Evolutionary conservation across 2,888 invertebrate species (phyloP), one percentile per base, ranked within the genome.

Genomic region (Cantharis flavilabris): DNA sequence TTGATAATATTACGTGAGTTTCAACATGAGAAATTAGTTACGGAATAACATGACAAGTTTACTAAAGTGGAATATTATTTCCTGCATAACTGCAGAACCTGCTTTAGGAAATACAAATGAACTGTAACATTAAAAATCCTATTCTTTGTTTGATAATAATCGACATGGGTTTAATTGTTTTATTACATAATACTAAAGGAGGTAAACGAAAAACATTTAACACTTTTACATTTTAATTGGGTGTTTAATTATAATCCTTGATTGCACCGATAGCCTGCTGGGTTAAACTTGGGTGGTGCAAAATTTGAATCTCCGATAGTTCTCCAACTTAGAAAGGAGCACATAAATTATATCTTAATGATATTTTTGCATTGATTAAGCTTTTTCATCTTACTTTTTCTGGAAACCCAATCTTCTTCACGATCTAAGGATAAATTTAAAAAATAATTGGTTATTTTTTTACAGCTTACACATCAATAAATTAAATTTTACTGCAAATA

Each of bases 11-110:
- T 67, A 23, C 65, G 65, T 18, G 23, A 67, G 20, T 20, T 20
- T 64, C n/a, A 9, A 67, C 18, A 67, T 23, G 26, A 67, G 65
- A 67, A 67, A 67, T 67, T 67, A 67, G 73, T 69, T 69, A 26
- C 62, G 62, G 69, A 69, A 73, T 69, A 69, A 62, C 62, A 20
- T 62, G 67, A 62, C 72, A 69, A 49, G 69, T 69, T 69, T 69
- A 10, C 62, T 73, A 16, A 69, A 69, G 69, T 69, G 13, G 69
- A 16, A 20, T 30, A 30, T 49, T 62, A 69, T 73, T 73, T 73
- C 73, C 73, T 73, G 73, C 62, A 18, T 65, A 26, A 65, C 65
- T 62, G 28, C 30, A 14, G 33, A 23, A 62, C 13, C 26, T 18
- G 73, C 62, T 73, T 64, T 73, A 33, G 69, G 69, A 73, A 73